Base-by-base conservation (phyloP, 2,797 vertebrate species). In the Spheniscus humboldti region DNA sequence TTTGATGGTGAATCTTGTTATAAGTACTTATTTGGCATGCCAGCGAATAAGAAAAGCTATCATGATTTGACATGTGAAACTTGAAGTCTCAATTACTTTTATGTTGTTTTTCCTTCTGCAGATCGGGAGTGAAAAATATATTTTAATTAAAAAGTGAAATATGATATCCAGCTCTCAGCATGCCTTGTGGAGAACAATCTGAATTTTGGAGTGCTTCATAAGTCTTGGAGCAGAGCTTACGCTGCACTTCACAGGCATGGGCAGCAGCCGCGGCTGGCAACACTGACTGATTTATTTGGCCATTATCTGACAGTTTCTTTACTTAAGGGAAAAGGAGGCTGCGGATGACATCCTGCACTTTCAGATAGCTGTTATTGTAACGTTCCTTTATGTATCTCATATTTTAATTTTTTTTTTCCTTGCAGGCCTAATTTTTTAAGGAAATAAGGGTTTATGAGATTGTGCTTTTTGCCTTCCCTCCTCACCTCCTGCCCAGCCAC, bases 81-180 rank as follows among this genome's bases (percentile, higher is more conserved):
- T 83, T 89, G 94, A 97, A 95, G 92, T 92, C 95, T 97, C 92
- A 90, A 96, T 97, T 97, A 92, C 92, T 97, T 96, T 97, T 93
- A 96, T 95, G 97, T 95, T 97, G 95, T 86, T 96, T 97, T 94
- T 72, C 75, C 72, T 88, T 97, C 88, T 78, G 78, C 64, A 48
- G 92, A 83, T 92, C 2, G 2, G 62, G 75, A 91, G 60, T 28
- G 91, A 91, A 92, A 96, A 97, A 92, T 92, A 93, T 37, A 90
- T 97, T 97, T 96, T 96, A 96, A 97, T 97, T 96, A 96, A 94
- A 93, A 94, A 92, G 55, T 86, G 95, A 96, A 96, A 92, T 68
- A 88, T 4, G 88, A 78, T 86, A 80, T 66, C 79, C 84, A 84
- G 78, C 90, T 92, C 84, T 86, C 86, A 62, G 90, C 75, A 31